Conservation (phyloP, 2,113 vertebrate genomes). For the Cinclus mexicanus region DNA sequence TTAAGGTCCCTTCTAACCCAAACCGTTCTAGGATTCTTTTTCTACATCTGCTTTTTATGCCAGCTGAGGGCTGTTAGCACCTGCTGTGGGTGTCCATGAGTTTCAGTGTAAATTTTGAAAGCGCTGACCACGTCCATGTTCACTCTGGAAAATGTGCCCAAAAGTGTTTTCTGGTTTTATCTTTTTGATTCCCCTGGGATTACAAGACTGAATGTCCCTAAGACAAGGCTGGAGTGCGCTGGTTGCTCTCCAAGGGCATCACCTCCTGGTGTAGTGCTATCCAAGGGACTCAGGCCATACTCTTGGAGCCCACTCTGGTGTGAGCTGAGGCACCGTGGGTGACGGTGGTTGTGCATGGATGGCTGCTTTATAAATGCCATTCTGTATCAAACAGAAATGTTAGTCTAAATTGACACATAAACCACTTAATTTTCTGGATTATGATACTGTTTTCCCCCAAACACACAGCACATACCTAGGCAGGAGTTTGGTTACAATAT, state of each 20-base stretch:
- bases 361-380: background rate
- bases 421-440: background rate
- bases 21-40: background rate
- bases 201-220: background rate
- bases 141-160: background rate
- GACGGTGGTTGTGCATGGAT: background rate
- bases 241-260: background rate
- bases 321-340: rapidly evolving
- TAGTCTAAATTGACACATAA: background rate
- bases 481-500: background rate
- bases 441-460: rapidly evolving
- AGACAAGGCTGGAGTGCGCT: rapidly evolving
- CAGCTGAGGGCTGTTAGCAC: background rate
- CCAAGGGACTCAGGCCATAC: rapidly evolving
- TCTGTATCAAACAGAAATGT: background rate
- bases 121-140: rapidly evolving
- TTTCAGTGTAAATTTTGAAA: background rate
- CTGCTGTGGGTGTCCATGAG: too few relatives aligned
- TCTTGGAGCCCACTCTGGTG: background rate
- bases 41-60: background rate
- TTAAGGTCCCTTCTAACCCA: background rate
- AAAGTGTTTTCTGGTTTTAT: background rate
- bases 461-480: background rate
- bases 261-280: background rate
- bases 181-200: background rate